phyloP scores from a whole-genome alignment of 2,113 vertebrate species.

The Zonotrichia leucophrys region DNA sequence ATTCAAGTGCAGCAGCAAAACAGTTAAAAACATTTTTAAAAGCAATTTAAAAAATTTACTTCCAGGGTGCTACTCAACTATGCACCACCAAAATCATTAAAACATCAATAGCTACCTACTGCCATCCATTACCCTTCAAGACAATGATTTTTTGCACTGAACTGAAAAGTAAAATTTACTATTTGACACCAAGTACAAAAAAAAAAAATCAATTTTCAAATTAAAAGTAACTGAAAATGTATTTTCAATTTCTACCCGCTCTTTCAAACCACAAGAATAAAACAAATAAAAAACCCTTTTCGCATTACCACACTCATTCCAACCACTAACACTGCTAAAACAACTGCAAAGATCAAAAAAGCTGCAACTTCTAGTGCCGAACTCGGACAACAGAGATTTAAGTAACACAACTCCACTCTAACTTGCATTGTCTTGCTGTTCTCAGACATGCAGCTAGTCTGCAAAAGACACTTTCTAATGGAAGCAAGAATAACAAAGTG shows the following conservation, averaged over 20 bases:
- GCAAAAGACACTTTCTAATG: not conserved
- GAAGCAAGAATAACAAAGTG: not conserved
- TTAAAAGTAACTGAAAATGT: not conserved
- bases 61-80: not conserved
- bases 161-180: not conserved
- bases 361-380: fast-evolving
- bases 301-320: not conserved
- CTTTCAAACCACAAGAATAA: not conserved
- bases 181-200: not conserved
- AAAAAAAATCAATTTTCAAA: not conserved
- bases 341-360: not conserved
- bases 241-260: not conserved
- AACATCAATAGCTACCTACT: not conserved
- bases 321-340: not conserved
- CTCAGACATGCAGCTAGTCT: not conserved
- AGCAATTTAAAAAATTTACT: fast-evolving
- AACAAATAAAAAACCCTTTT: not conserved
- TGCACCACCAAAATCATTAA: not conserved
- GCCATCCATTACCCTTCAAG: not conserved
- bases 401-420: not conserved
- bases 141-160: not conserved
- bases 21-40: not conserved
- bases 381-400: not conserved
- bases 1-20: not conserved
- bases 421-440: not conserved